phyloP scores from a whole-genome alignment of 2,888 invertebrate species.

The Hirtodrosophila histrioides region DNA sequence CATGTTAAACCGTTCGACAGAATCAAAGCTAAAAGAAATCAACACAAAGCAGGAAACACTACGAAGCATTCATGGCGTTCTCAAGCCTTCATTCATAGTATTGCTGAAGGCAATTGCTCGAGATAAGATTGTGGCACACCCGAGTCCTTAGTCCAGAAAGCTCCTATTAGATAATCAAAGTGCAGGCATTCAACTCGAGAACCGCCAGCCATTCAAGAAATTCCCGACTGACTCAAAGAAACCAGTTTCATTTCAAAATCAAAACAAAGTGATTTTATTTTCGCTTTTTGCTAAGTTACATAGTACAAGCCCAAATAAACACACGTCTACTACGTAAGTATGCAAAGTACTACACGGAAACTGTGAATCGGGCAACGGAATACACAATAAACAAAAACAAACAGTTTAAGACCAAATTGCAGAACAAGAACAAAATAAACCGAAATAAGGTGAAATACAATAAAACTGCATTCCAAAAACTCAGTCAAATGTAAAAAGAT shows the following conservation, averaged over 20 bases:
- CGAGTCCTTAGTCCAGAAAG: conserved; percentile 1
- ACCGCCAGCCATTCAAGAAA: conserved; percentile 45
- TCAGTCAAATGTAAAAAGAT: conserved; percentile 69
- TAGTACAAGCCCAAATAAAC: conserved; percentile 30
- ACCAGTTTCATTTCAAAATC: conserved; percentile 62
- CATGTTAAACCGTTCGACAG: not conserved
- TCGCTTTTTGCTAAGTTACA: conserved; percentile 7
- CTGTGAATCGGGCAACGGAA: conserved; percentile 54
- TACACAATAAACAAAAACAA: conserved; percentile 28
- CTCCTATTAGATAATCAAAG: conserved; percentile 31
- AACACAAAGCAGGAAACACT: conserved; percentile 2
- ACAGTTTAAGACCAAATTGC: conserved; percentile 24
- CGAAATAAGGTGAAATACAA: conserved; percentile 56
- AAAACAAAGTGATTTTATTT: conserved; percentile 61
- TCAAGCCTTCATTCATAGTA: conserved; percentile 25
- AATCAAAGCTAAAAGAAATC: conserved; percentile 12
- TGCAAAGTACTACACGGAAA: conserved; percentile 63
- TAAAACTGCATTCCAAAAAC: conserved; percentile 73
- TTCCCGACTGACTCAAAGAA: conserved; percentile 20
- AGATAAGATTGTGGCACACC: conserved; percentile 9
- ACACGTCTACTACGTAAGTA: conserved; percentile 50
- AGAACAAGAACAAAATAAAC: conserved; percentile 39
- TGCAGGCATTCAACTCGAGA: conserved; percentile 26
- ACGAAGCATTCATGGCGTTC: conserved; percentile 6
- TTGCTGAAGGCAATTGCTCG: conserved; percentile 14